phyloP scores from a whole-genome alignment of 2,113 vertebrate genomes.

The Gracilinanus agilis region DNA sequence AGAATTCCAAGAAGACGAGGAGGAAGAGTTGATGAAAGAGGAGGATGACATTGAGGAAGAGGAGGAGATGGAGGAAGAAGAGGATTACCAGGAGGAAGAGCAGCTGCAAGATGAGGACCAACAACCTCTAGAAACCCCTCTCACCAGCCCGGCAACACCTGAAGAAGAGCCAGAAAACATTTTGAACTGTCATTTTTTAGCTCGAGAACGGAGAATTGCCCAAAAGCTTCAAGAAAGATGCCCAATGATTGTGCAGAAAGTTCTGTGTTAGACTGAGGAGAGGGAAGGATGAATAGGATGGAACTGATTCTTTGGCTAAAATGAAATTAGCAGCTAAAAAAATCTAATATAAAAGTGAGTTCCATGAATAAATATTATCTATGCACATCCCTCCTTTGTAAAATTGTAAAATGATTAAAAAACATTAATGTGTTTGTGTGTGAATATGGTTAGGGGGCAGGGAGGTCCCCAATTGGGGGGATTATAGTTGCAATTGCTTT shows the following conservation, averaged over 20 bases:
- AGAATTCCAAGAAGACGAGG: not conserved
- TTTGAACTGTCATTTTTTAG: constrained; percentile 43
- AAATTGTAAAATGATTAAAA: constrained; percentile 69
- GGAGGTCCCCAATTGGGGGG: constrained; percentile 36
- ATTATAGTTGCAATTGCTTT: constrained; percentile 54
- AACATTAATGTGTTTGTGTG: constrained; percentile 60
- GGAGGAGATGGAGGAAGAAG: not conserved
- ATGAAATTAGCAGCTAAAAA: constrained; percentile 52
- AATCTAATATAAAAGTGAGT: constrained; percentile 62
- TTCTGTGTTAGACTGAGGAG: constrained; percentile 58
- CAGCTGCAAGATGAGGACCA: constrained; percentile 44
- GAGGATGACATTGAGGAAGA: not conserved
- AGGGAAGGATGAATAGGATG: constrained; percentile 50
- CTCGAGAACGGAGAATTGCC: not conserved
- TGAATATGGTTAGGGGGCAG: constrained; percentile 38
- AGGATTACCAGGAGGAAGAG: not conserved
- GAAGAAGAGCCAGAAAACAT: constrained; percentile 61
- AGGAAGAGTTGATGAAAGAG: not conserved
- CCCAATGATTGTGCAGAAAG: constrained; percentile 37
- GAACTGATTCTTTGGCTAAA: constrained; percentile 56
- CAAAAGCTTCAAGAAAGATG: constrained; percentile 21
- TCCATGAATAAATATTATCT: constrained; percentile 66
- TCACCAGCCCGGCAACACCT: constrained; percentile 46
- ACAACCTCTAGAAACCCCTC: constrained; percentile 60
- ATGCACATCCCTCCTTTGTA: constrained; percentile 65